Evolutionary conservation across 2,888 invertebrate species (phyloP).

Genomic region (Acanthococcus lagerstroemiae): DNA sequence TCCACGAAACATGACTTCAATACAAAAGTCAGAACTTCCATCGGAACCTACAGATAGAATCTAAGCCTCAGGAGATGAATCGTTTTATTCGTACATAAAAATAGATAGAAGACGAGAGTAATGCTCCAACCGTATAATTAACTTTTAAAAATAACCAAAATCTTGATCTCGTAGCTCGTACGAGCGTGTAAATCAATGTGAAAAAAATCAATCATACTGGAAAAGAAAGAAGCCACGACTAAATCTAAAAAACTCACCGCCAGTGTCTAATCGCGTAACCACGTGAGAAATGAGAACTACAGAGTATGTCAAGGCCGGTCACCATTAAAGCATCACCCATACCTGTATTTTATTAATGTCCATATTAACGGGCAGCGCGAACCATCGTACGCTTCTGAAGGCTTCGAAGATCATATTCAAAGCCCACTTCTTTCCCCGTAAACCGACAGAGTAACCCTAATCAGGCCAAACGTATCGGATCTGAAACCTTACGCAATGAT

Average conservation of each 20-base stretch:
- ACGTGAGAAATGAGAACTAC: slow-evolving; percentile 30
- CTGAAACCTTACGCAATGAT: slow-evolving; percentile 11
- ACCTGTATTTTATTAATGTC: slow-evolving; percentile 26
- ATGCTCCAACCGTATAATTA: too few species aligned
- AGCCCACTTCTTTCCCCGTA: slow-evolving; percentile 9
- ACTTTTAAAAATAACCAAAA: too few species aligned
- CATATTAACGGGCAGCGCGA: slow-evolving; percentile 20
- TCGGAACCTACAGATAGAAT: too few species aligned
- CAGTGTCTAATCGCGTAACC: slow-evolving; percentile 25
- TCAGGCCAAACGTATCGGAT: slow-evolving; percentile 9
- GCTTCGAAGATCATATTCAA: slow-evolving; percentile 22
- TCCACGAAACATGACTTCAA: too few species aligned
- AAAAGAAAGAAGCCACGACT: background rate
- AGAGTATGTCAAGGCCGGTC: slow-evolving; percentile 30
- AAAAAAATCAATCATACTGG: background rate
- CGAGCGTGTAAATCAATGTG: too few species aligned
- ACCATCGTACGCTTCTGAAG: slow-evolving; percentile 20
- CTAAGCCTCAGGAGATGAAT: too few species aligned
- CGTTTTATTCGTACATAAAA: too few species aligned
- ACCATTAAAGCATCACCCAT: slow-evolving; percentile 27
- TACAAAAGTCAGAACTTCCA: too few species aligned
- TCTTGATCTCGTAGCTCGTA: too few species aligned
- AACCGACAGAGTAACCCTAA: slow-evolving; percentile 4
- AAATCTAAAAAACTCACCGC: background rate
- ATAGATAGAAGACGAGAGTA: too few species aligned